Evolutionary conservation across 2,113 vertebrate species (phyloP).

Genomic region (Corythornis madagascariensis): DNA sequence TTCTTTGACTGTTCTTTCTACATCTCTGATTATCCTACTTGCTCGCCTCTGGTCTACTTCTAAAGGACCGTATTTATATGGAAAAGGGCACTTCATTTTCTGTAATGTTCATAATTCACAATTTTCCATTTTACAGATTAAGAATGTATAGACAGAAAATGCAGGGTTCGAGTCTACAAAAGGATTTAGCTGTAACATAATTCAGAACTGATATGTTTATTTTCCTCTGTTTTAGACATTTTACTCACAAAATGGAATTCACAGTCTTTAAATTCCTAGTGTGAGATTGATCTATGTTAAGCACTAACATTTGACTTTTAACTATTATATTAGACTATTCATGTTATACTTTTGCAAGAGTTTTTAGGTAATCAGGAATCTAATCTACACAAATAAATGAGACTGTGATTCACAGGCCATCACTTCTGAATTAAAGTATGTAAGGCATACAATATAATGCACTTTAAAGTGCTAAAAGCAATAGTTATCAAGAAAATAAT

Average conservation of each 20-base stretch:
- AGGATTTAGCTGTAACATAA: neutral
- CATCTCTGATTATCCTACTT: neutral
- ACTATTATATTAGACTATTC: neutral
- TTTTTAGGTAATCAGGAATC: neutral
- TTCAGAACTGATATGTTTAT: neutral
- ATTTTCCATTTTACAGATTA: neutral
- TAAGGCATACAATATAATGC: neutral
- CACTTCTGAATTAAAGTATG: neutral
- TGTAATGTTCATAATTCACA: neutral
- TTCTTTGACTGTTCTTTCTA: neutral
- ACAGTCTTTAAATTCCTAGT: neutral
- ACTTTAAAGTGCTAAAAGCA: neutral
- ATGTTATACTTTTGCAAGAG: neutral
- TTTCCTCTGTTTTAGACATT: neutral
- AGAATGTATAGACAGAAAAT: neutral
- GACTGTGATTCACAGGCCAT: neutral
- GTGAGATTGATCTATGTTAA: neutral
- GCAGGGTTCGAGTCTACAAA: neutral
- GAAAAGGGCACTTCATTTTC: neutral
- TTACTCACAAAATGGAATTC: neutral
- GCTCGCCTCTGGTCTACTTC: neutral
- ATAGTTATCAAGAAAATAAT: neutral
- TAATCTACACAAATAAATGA: neutral
- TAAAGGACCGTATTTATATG: neutral
- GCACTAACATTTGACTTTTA: neutral